These are phyloP conservation scores for Cyprinodon tularosa DNA, from an alignment of 2,113 vertebrate genomes.

Conservation along the genomic window DNA sequence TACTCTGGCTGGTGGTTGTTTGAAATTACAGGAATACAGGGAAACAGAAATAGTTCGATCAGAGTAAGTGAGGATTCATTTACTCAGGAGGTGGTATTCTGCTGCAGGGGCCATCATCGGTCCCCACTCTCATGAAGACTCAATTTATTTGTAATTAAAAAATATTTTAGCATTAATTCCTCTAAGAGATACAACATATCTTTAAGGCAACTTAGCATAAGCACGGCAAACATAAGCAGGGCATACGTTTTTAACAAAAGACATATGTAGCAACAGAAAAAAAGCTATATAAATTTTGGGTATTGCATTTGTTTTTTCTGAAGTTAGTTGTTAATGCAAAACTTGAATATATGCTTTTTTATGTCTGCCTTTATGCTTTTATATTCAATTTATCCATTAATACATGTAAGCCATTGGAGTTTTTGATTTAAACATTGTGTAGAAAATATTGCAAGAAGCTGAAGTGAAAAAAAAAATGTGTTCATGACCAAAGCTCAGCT, in stretches of 20 bases:
- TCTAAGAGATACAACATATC: not conserved
- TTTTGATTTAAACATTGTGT: no score
- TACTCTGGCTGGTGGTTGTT: conserved; percentile 31
- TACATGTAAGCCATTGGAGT: no score
- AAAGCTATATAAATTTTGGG: not conserved
- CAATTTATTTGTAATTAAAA: conserved; percentile 33
- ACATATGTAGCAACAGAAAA: not conserved
- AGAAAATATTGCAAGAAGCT: no score
- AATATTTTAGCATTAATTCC: conserved; percentile 9
- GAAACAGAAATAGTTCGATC: not conserved
- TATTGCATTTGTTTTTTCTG: not conserved
- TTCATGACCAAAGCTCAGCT: not conserved
- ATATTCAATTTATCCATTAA: no score
- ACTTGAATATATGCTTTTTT: not conserved
- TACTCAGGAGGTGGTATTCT: conserved; percentile 15
- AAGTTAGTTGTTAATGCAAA: not conserved
- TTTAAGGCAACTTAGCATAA: not conserved
- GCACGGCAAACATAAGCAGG: not conserved
- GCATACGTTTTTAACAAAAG: not conserved
- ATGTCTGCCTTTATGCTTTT: no score
- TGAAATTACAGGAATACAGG: conserved; percentile 22
- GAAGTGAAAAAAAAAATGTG: not conserved
- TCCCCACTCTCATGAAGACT: conserved; percentile 3
- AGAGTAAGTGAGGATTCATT: conserved; percentile 16
- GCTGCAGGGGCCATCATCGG: conserved; percentile 27